These are phyloP conservation scores for Arothron firmamentum DNA, from an alignment of 2,113 vertebrate genomes.

Conservation along the genomic window DNA sequence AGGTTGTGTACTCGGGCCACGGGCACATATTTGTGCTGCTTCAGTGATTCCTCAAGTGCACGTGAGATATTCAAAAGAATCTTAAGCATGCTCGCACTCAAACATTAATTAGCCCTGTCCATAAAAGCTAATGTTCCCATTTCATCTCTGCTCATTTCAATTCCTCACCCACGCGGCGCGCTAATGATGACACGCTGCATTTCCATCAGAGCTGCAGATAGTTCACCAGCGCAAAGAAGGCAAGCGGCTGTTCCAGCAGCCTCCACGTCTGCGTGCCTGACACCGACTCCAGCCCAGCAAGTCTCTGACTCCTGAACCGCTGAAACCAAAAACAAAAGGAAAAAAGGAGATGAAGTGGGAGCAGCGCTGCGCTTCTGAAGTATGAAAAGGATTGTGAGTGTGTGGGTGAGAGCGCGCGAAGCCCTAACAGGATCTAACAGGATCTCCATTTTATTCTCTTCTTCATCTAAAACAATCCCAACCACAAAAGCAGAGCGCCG, in stretches of 20 bases:
- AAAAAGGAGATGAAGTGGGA: conserved; percentile 6
- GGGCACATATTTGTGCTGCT: background rate
- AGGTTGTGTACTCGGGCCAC: conserved; percentile 1
- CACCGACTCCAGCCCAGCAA: conserved; percentile 5
- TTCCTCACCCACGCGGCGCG: conserved; percentile 1
- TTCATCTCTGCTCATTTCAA: conserved; percentile 7
- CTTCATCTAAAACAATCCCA: conserved; percentile 10
- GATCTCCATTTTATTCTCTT: conserved; percentile 8
- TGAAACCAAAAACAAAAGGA: background rate
- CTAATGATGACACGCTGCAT: conserved; percentile 19
- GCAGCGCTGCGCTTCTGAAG: background rate
- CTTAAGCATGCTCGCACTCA: background rate
- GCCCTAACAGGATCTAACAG: background rate
- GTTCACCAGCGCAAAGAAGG: conserved; percentile 6
- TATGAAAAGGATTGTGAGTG: background rate
- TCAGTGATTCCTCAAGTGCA: background rate
- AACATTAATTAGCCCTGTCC: conserved; percentile 3
- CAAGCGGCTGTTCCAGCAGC: background rate
- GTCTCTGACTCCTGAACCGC: background rate
- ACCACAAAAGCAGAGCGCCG: conserved; percentile 25
- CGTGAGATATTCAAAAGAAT: background rate
- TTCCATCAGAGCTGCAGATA: conserved; percentile 11
- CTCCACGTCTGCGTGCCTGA: background rate
- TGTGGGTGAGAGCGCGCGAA: background rate
- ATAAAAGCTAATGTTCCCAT: conserved; percentile 4